Evolutionary conservation across 2,113 vertebrate species (phyloP), one percentile per base, ranked within the genome.

Genomic region (Engraulis encrasicolus): DNA sequence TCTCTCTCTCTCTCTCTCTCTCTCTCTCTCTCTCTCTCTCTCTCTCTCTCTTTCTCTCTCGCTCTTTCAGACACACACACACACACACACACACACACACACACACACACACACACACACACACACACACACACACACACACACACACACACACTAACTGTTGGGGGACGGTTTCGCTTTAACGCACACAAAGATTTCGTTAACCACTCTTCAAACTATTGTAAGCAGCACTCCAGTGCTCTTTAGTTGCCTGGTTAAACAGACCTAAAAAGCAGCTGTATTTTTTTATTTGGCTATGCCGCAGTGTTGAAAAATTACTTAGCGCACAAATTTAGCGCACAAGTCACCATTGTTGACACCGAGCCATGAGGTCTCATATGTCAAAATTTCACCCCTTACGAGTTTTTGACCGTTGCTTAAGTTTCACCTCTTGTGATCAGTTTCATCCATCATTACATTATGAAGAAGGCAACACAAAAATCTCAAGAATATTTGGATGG

Each of bases 131-230:
- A n/a, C n/a, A n/a, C n/a, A n/a, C n/a, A n/a, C n/a, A n/a, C n/a
- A n/a, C n/a, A n/a, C n/a, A n/a, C n/a, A n/a, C n/a, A n/a, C n/a
- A n/a, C n/a, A n/a, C n/a, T n/a, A n/a, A n/a, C n/a, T n/a, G n/a
- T n/a, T 48, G 74, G 85, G 79, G 78, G 85, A 82, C 85, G 84
- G 81, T 78, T 84, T 82, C 50, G 83, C 81, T 88, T 86, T 86
- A 77, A 84, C 87, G 52, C 61, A 4, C 81, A 82, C 52, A 80
- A 85, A 58, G 74, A 74, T 50, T 79, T 83, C 86, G 80, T 50
- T 71, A 85, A 82, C 77, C 23, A 66, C 23, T 78, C 37, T 49
- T 48, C 36, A n/a, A n/a, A 27, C 79, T 66, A 49, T 61, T 61
- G 6, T 19, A 84, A 80, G 82, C 78, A 20, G 86, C 83, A 78